These are phyloP conservation scores for Oreonectes daqikongensis DNA, from an alignment of 2,797 vertebrate species.

Conservation along the genomic window DNA sequence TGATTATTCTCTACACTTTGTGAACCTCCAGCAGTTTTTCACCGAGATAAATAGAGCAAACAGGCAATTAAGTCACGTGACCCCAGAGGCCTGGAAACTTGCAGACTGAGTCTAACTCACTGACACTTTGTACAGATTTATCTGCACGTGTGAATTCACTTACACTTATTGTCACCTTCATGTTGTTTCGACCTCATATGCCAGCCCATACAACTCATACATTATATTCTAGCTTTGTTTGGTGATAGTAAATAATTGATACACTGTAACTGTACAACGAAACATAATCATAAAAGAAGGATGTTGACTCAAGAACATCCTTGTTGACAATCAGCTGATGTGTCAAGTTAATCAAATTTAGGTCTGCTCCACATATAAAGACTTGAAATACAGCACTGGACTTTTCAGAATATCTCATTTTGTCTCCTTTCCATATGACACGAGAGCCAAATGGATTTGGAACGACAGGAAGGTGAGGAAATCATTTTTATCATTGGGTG, in stretches of 20 bases:
- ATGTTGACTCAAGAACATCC: not conserved
- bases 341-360: not conserved
- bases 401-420: not conserved
- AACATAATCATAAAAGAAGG: not conserved
- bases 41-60: slow-evolving; percentile 82
- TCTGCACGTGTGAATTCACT: not conserved
- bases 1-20: slow-evolving; percentile 81
- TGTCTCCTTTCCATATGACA: not conserved
- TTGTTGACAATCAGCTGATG: not conserved
- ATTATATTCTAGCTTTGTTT: not conserved
- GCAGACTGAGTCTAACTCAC: slow-evolving; percentile 73
- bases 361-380: not conserved
- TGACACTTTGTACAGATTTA: slow-evolving; percentile 50
- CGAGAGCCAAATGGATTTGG: not conserved
- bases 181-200: not conserved
- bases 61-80: slow-evolving; percentile 81
- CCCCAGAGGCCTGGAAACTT: slow-evolving; percentile 64
- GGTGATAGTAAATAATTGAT: not conserved
- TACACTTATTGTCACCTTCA: not conserved
- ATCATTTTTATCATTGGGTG: not conserved
- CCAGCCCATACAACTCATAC: not conserved
- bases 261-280: not conserved
- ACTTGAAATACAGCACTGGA: not conserved
- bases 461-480: not conserved
- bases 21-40: slow-evolving; percentile 71